Evolutionary conservation across 1,140 invertebrate species (phyloP).

Genomic region (Bemisia tabaci): DNA sequence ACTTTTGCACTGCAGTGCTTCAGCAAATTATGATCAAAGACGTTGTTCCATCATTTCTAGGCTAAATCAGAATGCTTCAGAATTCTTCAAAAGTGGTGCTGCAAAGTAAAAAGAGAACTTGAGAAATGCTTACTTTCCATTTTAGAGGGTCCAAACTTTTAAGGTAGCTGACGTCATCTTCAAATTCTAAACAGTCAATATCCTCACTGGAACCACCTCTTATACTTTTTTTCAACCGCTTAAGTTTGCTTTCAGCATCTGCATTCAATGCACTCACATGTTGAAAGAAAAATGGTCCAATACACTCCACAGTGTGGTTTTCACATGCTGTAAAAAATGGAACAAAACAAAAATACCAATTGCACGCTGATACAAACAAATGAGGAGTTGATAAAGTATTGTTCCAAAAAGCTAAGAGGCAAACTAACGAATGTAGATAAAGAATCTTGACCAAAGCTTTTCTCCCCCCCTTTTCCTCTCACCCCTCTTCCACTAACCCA

Average conservation of each 20-base stretch:
- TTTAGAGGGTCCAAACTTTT: constrained; percentile 86
- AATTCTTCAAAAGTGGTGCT: too few species aligned
- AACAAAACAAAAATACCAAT: background rate
- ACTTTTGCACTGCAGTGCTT: too few species aligned
- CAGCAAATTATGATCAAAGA: too few species aligned
- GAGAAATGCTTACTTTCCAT: constrained; percentile 69
- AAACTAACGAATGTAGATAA: background rate
- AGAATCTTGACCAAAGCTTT: background rate
- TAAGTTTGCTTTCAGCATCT: constrained; percentile 28
- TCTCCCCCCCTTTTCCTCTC: too few species aligned
- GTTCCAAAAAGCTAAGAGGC: background rate
- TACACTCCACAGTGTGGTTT: constrained; percentile 18
- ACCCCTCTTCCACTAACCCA: too few species aligned
- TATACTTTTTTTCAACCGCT: constrained; percentile 14
- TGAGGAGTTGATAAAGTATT: background rate
- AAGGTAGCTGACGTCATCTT: constrained; percentile 62
- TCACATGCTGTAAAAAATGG: background rate
- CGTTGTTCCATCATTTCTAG: too few species aligned
- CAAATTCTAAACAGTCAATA: constrained; percentile 28
- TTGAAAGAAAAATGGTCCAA: constrained; percentile 21
- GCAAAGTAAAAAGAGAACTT: too few species aligned
- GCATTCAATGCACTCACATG: constrained; percentile 22
- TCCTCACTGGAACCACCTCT: constrained; percentile 35
- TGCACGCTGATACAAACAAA: background rate
- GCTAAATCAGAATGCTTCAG: too few species aligned